Evolutionary conservation across 2,888 invertebrate species (phyloP).

Genomic region (Chouioia cunea): DNA sequence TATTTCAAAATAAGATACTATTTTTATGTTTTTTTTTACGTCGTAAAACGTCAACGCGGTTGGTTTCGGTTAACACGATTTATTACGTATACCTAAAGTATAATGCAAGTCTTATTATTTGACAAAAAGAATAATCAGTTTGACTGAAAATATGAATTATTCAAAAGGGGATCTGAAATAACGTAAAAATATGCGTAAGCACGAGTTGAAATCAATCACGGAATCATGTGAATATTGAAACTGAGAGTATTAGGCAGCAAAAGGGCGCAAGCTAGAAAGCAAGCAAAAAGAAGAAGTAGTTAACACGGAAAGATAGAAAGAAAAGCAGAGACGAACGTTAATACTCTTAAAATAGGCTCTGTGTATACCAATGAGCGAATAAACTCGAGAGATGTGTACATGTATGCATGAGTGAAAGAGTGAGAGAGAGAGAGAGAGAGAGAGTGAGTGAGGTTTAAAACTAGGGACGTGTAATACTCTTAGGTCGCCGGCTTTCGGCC

Average conservation of each 20-base stretch:
- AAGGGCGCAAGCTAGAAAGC: not conserved
- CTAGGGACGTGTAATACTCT: conserved; percentile 49
- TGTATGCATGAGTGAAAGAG: conserved; percentile 49
- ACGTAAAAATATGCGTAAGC: too few species aligned
- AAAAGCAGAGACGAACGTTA: conserved; percentile 55
- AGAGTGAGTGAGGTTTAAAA: conserved; percentile 41
- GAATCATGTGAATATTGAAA: too few species aligned
- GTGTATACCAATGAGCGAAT: conserved; percentile 46
- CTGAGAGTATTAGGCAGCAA: not conserved
- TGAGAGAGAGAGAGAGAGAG: conserved; percentile 21
- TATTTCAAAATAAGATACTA: too few species aligned
- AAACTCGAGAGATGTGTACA: conserved; percentile 33
- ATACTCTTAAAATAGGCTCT: conserved; percentile 68
- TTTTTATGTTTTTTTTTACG: too few species aligned
- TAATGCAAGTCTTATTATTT: too few species aligned
- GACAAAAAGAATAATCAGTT: too few species aligned
- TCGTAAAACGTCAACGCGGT: too few species aligned
- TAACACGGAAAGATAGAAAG: conserved; percentile 16
- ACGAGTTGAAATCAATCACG: too few species aligned
- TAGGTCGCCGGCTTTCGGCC: conserved; percentile 62
- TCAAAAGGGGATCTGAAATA: too few species aligned
- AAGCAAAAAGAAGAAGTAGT: conserved; percentile 27
- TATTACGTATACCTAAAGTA: too few species aligned
- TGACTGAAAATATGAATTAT: too few species aligned
- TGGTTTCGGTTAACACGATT: too few species aligned